Conservation (phyloP, 2,797 vertebrate genomes). For the Kryptopterus vitreolus region DNA sequence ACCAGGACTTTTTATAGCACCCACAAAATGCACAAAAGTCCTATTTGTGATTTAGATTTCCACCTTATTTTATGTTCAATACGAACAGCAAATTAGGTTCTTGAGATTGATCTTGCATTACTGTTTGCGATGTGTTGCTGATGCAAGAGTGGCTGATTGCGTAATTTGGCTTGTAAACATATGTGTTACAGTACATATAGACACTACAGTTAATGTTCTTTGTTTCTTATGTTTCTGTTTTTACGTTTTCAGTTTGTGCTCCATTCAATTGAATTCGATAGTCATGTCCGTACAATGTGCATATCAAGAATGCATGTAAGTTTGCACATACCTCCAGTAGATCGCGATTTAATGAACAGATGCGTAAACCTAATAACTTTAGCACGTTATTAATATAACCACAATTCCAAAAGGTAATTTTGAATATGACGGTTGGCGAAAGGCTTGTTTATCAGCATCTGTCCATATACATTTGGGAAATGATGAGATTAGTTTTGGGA, state of each 20-base stretch:
- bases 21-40: background rate
- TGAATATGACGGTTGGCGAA: too few species aligned
- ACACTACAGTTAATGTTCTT: background rate
- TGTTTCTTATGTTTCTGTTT: background rate
- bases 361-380: background rate
- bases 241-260: background rate
- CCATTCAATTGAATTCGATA: background rate
- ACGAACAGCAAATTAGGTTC: background rate
- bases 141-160: background rate
- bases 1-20: background rate
- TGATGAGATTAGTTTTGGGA: too few species aligned
- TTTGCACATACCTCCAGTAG: background rate
- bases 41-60: background rate
- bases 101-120: background rate
- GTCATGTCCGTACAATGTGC: background rate
- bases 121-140: background rate
- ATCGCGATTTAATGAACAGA: background rate
- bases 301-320: background rate
- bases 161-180: background rate
- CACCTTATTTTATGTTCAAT: background rate
- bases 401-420: too few species aligned
- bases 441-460: too few species aligned
- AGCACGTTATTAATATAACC: background rate
- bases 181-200: background rate
- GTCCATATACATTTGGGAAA: too few species aligned